These are phyloP conservation scores for Hypolimnas misippus DNA, from an alignment of 2,888 invertebrate genomes.

Conservation along the genomic window DNA sequence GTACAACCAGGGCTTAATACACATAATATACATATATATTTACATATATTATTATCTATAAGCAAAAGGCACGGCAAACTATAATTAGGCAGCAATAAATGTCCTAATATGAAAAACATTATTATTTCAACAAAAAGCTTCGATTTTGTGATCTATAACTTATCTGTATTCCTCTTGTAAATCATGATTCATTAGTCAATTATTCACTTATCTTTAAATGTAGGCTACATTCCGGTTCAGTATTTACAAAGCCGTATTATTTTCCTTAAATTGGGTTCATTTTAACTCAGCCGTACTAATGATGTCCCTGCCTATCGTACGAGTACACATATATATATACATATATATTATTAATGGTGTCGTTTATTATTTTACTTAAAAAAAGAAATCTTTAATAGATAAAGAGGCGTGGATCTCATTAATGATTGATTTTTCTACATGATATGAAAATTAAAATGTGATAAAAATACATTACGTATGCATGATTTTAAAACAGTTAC, in stretches of 20 bases:
- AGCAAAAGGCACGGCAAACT: not conserved
- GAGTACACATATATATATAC: no score
- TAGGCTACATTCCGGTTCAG: not conserved
- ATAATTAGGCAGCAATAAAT: not conserved
- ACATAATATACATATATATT: no score
- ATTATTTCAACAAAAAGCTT: not conserved
- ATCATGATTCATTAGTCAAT: constrained; percentile 1
- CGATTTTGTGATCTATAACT: not conserved
- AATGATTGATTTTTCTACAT: no score
- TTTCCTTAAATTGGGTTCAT: not conserved
- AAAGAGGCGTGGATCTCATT: no score
- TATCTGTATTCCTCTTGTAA: not conserved
- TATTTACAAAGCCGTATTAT: not conserved
- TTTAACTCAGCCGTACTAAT: not conserved
- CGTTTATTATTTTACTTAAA: no score
- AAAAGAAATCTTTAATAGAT: no score
- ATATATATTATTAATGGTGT: no score
- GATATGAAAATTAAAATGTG: no score
- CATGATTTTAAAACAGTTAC: no score
- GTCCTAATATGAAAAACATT: not conserved
- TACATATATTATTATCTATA: not conserved
- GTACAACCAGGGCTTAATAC: no score
- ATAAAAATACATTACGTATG: no score
- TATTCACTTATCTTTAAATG: constrained; percentile 5
- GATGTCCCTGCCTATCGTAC: not conserved